These are phyloP conservation scores for Rhinichthys klamathensis DNA, from an alignment of 2,113 vertebrate genomes.

Conservation along the genomic window DNA sequence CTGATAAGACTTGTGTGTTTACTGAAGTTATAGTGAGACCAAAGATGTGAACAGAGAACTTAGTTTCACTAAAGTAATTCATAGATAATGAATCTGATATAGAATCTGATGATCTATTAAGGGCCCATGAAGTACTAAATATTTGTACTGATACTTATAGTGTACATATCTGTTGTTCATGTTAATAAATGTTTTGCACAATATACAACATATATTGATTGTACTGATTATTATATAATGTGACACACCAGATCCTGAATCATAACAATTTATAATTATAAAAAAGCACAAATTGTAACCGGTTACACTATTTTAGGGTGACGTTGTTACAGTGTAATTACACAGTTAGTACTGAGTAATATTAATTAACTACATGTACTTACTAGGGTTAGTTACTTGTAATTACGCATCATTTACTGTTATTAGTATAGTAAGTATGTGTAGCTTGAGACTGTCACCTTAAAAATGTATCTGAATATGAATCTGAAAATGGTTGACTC, in stretches of 20 bases:
- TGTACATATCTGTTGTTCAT: constrained; percentile 6
- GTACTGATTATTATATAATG: neutral
- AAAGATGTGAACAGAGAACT: constrained; percentile 21
- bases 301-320: too few relatives aligned
- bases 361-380: too few relatives aligned
- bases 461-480: too few relatives aligned
- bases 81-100: neutral
- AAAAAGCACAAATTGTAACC: too few relatives aligned
- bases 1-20: neutral
- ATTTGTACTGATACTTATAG: neutral
- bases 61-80: neutral
- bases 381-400: too few relatives aligned
- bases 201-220: neutral
- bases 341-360: too few relatives aligned
- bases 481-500: too few relatives aligned
- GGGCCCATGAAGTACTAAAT: neutral
- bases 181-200: constrained; percentile 32
- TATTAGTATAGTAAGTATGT: too few relatives aligned
- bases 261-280: too few relatives aligned
- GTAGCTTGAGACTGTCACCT: too few relatives aligned
- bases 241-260: neutral
- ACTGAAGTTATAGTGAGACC: constrained; percentile 19
- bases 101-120: neutral
- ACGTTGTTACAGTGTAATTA: too few relatives aligned
- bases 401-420: too few relatives aligned